Evolutionary conservation across 2,888 invertebrate genomes (phyloP).

Genomic region (Cantharis flavilabris): DNA sequence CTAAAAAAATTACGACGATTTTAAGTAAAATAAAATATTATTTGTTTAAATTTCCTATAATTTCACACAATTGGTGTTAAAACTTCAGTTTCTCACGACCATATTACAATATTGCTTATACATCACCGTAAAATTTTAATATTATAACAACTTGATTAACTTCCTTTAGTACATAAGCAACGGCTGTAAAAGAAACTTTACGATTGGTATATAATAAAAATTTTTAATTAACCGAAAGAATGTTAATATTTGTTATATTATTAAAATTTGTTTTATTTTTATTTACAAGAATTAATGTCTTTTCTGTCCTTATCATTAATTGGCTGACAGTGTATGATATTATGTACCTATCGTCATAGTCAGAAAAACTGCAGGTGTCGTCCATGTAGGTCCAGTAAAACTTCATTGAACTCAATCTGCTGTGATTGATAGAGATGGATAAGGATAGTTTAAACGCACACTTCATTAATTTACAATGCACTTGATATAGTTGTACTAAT

Average conservation of each 20-base stretch:
- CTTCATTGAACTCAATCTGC: neutral
- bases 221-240: neutral
- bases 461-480: neutral
- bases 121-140: neutral
- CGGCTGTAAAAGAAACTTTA: neutral
- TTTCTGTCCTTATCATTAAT: neutral
- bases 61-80: neutral
- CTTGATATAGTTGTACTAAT: neutral
- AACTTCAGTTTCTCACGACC: neutral
- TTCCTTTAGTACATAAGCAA: neutral
- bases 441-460: neutral
- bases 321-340: neutral
- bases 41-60: neutral
- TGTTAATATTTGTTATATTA: neutral
- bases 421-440: neutral
- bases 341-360: neutral
- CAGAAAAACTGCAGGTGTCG: neutral
- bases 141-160: constrained; percentile 1
- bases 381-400: neutral
- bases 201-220: neutral
- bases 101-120: neutral
- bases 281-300: neutral
- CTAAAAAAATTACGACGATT: neutral
- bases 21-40: neutral
- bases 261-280: neutral